Conservation (phyloP, 2,888 invertebrate genomes). For the Drosophila hamatofila region DNA sequence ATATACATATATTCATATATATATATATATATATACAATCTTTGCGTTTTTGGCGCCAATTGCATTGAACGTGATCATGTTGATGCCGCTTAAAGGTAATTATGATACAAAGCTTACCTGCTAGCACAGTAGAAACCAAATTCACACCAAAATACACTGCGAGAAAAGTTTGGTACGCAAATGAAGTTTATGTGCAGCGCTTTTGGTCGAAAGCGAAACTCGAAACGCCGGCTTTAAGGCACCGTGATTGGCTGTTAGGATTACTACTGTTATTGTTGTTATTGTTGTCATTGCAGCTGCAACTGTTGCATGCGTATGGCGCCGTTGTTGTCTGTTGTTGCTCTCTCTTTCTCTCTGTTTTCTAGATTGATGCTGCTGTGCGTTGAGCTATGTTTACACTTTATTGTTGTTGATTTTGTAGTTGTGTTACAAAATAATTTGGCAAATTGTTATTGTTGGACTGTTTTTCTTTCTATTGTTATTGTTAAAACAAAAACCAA, state of each 20-base stretch:
- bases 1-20: background rate
- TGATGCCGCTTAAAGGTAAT: background rate
- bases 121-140: constrained; percentile 24
- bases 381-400: constrained; percentile 6
- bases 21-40: background rate
- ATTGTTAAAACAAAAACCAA: background rate
- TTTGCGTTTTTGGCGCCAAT: background rate
- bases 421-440: constrained; percentile 44
- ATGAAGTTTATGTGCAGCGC: background rate
- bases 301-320: constrained; percentile 51
- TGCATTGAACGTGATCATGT: background rate
- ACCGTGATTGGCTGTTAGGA: background rate
- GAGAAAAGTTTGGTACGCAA: constrained; percentile 4
- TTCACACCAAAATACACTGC: constrained; percentile 20
- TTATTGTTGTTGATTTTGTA: background rate
- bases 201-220: constrained; percentile 22
- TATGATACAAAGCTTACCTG: constrained; percentile 46
- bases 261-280: constrained; percentile 5
- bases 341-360: background rate
- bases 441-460: constrained; percentile 34
- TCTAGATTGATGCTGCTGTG: constrained; percentile 1
- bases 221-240: constrained; percentile 38
- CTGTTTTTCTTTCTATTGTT: constrained; percentile 3
- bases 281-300: constrained; percentile 10
- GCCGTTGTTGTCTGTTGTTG: constrained; percentile 17